Evolutionary conservation across 2,888 invertebrate genomes (phyloP), one percentile per base, ranked within the genome.

Genomic region (Rhagonycha lutea): DNA sequence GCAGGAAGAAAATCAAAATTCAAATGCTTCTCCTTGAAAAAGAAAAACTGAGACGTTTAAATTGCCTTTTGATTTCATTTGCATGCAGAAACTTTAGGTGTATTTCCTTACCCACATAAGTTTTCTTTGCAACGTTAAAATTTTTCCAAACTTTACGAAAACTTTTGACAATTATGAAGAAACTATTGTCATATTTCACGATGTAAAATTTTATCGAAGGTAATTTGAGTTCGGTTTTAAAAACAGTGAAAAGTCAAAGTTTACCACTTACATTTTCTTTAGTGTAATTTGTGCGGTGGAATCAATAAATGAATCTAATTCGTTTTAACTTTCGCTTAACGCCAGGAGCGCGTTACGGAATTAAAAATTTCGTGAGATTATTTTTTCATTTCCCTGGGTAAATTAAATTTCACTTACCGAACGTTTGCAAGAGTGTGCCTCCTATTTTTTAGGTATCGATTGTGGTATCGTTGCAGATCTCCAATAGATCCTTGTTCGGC

Each of bases 401-500:
- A 47, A 47, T 47, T 47, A 47, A 47, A 32, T 69, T 60, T 60
- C 14, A 69, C 96, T 95, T 89, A 96, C 96, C 96, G 95, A 89
- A 96, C 96, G 89, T 96, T 96, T 80, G 96, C 96, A 86, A 97
- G 90, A 11, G 96, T 97, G 87, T 96, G 96, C 74, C 96, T 92
- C 78, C 96, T 91, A 85, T 94, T 96, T 89, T 95, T 93, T 84
- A 96, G 92, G 88, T 96, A 95, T 83, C 95, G 89, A 83, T 94
- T 95, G 87, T 96, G 96, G 88, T 96, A 96, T 87, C 94, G 95
- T 86, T 96, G 95, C 84, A 96, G 91, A 88, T 96, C 96, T 73
- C 95, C 96, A 86, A 96, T 96, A 88, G 95, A 94, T 83, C 96
- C 96, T 86, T 96, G 96, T 89, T 96, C 96, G 82, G 96, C 96